Evolutionary conservation across 2,113 vertebrate genomes (phyloP).

Genomic region (Chaenogobius annularis): DNA sequence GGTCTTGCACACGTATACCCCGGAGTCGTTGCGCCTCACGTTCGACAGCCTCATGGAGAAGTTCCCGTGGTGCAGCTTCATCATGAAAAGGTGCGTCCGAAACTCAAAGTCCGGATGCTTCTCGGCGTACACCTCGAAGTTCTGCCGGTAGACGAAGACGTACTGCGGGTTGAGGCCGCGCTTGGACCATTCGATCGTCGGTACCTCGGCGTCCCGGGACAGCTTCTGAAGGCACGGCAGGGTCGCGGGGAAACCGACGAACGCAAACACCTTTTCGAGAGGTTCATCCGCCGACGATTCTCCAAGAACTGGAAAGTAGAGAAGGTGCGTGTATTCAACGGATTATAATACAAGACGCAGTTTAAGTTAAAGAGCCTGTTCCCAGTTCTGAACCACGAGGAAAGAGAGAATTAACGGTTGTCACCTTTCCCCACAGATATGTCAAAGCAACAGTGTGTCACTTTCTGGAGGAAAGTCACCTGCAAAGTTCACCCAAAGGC

Average conservation of each 20-base stretch:
- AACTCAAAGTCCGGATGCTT: not conserved
- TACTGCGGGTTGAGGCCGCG: not conserved
- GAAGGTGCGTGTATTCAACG: no score
- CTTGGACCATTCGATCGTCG: not conserved
- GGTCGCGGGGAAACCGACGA: not conserved
- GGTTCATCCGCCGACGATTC: not conserved
- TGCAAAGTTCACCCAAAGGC: no score
- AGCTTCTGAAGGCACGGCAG: not conserved
- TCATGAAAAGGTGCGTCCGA: not conserved
- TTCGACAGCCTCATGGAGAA: conserved; percentile 7
- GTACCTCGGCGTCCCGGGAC: not conserved
- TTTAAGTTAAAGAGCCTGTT: no score
- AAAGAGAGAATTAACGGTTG: no score
- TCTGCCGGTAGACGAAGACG: not conserved
- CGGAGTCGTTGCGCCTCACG: not conserved
- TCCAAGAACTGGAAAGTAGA: not conserved
- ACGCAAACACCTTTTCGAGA: not conserved
- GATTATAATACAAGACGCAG: no score
- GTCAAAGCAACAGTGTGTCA: no score
- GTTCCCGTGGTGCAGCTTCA: not conserved
- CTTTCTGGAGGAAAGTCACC: no score
- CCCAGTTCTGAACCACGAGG: no score
- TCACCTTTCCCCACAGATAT: no score
- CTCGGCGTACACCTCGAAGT: not conserved
- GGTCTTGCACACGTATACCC: not conserved